These are phyloP conservation scores for Sorex fumeus DNA, from an alignment of 2,113 vertebrate species.

Conservation along the genomic window DNA sequence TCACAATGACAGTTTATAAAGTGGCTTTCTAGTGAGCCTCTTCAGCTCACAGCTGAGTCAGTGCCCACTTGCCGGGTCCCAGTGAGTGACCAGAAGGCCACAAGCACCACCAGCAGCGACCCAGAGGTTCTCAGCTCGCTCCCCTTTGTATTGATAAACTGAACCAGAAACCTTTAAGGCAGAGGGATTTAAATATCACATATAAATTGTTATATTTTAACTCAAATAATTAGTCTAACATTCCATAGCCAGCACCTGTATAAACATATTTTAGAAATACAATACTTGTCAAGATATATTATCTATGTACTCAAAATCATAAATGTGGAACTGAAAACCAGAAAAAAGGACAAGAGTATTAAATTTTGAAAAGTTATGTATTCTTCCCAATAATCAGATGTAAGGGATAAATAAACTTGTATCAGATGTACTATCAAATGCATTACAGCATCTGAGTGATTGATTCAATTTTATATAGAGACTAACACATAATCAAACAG, in stretches of 20 bases:
- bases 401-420: neutral
- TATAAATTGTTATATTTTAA: slow-evolving; percentile 9
- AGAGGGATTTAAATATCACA: neutral
- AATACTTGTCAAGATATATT: slow-evolving; percentile 15
- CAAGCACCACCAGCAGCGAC: neutral
- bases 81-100: neutral
- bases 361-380: neutral
- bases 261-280: neutral
- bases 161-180: slow-evolving; percentile 17
- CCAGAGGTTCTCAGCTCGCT: neutral
- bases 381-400: neutral
- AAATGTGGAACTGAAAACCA: slow-evolving; percentile 27
- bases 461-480: neutral
- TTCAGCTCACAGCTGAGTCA: slow-evolving; percentile 13
- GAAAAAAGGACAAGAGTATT: neutral
- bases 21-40: slow-evolving; percentile 54
- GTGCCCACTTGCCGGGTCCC: slow-evolving; percentile 16
- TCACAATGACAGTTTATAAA: neutral
- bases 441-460: neutral
- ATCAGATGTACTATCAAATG: slow-evolving; percentile 24
- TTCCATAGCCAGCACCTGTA: neutral
- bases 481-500: neutral
- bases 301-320: neutral
- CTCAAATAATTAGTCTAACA: neutral
- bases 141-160: slow-evolving; percentile 12